Evolutionary conservation across 2,888 invertebrate species (phyloP), one percentile per base, ranked within the genome.

Genomic region (Dilophus febrilis): DNA sequence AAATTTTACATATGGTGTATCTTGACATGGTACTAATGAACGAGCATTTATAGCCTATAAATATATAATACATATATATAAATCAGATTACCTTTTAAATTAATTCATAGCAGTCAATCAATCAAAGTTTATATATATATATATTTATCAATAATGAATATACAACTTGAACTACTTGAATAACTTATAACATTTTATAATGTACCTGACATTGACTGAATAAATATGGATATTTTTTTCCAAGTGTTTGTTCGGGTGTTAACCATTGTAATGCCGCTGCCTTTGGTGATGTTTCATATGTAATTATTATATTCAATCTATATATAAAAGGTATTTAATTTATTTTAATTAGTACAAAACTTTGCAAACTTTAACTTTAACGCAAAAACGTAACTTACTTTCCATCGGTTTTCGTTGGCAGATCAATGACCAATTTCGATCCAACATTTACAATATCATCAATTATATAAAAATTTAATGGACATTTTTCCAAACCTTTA

Each of bases 201-300:
- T 14, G 4, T 28, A 38, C 38, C 32, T 84, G 77, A 56, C 82
- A 83, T 54, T 85, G 84, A 46, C 82, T 83, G 63, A 83, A 85
- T 51, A 94, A 61, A 54, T 82, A 94, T 0, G 92, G 91, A 54
- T 81, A 72, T 48, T 72, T 68, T 56, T 86, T 85, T 42, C 90
- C 91, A 10, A 84, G 72, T 1, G 94, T 95, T 64, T 91, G 91
- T 47, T 75, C 72, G 1, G 86, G 77, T 17, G 71, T 71, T 45
- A 95, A 61, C 92, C 94, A 95, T 60, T 91, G 90, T 38, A 95
- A 64, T 1, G 84, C 94, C 38, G 81, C 77, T 1, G 86, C 82
- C n/a, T 71, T 61, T 2, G 80, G 74, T 12, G 74, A 71, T 1
- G 88, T 87, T 52, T 72, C 72, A 62, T 90, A 92, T 40, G 72